Evolutionary conservation across 2,888 invertebrate genomes (phyloP).

Genomic region (Chromoteleia sp.): DNA sequence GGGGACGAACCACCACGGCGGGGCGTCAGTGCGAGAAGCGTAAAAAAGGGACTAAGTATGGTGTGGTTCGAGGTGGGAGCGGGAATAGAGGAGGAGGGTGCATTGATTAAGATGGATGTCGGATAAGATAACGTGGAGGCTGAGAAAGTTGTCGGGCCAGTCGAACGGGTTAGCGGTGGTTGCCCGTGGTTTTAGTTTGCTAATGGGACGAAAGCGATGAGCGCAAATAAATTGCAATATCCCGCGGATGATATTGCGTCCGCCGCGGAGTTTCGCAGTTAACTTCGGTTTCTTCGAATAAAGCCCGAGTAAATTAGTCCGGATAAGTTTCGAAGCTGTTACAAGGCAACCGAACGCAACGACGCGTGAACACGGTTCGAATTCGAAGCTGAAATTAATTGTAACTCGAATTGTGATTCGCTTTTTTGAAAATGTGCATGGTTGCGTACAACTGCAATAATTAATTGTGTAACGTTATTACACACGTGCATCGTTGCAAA

Average conservation of each 20-base stretch:
- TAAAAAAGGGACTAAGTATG: no score
- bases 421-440: neutral
- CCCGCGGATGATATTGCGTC: conserved; percentile 1
- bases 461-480: neutral
- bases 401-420: neutral
- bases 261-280: conserved; percentile 3
- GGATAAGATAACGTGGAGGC: no score
- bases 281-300: conserved; percentile 5
- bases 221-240: conserved; percentile 8
- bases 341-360: neutral
- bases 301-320: conserved; percentile 9
- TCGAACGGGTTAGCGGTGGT: no score
- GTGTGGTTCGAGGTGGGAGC: no score
- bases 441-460: neutral
- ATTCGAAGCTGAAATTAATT: conserved; percentile 4
- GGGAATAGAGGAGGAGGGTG: no score
- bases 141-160: no score
- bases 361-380: neutral
- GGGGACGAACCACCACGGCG: no score
- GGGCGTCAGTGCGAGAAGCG: no score
- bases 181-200: no score
- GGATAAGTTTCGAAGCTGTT: neutral
- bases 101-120: no score
- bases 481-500: no score
- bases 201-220: neutral